Base-by-base conservation (phyloP, 2,113 vertebrate species). In the Carettochelys insculpta region DNA sequence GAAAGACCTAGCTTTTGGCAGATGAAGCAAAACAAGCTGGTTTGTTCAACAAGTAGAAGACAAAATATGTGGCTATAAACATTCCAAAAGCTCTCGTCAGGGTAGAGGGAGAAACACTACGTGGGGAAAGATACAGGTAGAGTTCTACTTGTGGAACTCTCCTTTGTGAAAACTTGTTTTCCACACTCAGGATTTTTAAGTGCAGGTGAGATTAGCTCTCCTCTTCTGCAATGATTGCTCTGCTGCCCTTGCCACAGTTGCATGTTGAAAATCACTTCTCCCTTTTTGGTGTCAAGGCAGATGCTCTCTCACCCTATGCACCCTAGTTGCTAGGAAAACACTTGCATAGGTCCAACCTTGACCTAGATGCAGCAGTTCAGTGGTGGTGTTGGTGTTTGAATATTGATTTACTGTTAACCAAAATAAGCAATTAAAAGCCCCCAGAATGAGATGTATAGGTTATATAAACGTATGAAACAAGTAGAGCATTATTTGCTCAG, bases 371-470 rank as follows among this genome's bases (percentile, higher is more conserved):
- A 11, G 27, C 48, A 38, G 13, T 82, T 93, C n/a, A 76, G 29
- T 5, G 73, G 5, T 61, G 17, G 71, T 56, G 45, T 87, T 68
- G 79, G 61, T 50, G 27, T 58, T 81, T 79, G 6, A 68, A 47
- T 80, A 71, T 52, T 0, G 3, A 78, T 29, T 53, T 43, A 27
- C 8, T 3, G 9, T 17, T 75, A 73, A 43, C 17, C 79, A 52
- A 90, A 84, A 85, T 41, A 73, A 47, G 11, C n/a, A 8, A 54
- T 34, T 7, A 3, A 38, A 92, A 6, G 86, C 81, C 73, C 24
- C 22, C 0, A n/a, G 0, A 34, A 12, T 0, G 17, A 68, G 65
- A 68, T 19, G 38, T 38, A 68, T 38, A n/a, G 22, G n/a, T 68
- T 68, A 68, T 9, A 38, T 17, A 68, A 34, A 61, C n/a, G 61